Base-by-base conservation (phyloP, 2,113 vertebrate species). In the Jaculus jaculus region DNA sequence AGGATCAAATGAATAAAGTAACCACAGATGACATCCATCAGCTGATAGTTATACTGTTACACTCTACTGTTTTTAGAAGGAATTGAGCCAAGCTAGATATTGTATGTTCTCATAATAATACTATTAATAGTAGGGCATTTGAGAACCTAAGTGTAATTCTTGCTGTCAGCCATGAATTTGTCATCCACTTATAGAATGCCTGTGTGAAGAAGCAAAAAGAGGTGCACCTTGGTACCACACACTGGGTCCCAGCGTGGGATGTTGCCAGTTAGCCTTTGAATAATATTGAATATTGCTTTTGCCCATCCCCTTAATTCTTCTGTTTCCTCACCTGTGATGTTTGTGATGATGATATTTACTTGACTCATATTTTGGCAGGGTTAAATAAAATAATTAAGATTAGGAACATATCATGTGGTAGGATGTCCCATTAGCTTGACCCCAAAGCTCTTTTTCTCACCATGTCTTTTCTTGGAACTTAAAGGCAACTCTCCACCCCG, bases 1-100 rank as follows among this genome's bases (percentile, higher is more conserved):
- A 79, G 32, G 66, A 73, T 85, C 69, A 42, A 88, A 79, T 91
- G 37, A 89, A 87, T 88, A 91, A 95, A 92, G 72, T 91, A 82
- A 69, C 5, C 26, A 42, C 23, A 80, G 58, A 87, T 92, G 61
- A 86, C 28, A 90, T 91, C 80, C 30, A 94, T 79, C 42, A 85
- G 60, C 37, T 37, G 10, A 83, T 16, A 92, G 21, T 84, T 93
- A 47, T 24, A 20, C 5, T 58, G 21, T 84, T 94, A 47, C 28
- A 20, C 5, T 58, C 1, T 79, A 84, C n/a, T 80, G 66, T 39
- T 92, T 92, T 92, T 80, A 68, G 51, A 80, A 90, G 16, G 24
- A 91, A 90, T 88, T 88, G 21, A 88, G 66, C 60, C 26, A 39
- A 68, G 54, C 20, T 28, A 24, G 28, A 63, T 90, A 5, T 61